Base-by-base conservation (phyloP, 2,888 invertebrate species). In the Acrobeloides nanus region DNA sequence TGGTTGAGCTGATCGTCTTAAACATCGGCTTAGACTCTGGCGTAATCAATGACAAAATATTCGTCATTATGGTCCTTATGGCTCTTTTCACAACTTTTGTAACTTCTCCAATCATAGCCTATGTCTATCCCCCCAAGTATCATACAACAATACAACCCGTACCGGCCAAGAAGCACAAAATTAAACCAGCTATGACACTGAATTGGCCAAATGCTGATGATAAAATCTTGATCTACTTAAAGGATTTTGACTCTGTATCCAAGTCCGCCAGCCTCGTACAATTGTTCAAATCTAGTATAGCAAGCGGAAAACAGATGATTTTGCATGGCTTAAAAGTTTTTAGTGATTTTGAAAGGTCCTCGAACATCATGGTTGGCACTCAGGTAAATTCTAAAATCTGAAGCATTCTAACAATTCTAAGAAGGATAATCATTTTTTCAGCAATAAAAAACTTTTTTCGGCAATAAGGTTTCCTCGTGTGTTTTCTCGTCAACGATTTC, bases 1-100 rank as follows among this genome's bases (percentile, higher is more conserved):
- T 51, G 34, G 51, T 51, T 10, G 51, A 51, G 31, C 25, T 51
- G 18, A 51, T 51, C 26, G 51, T 51, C 7, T 24, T 51, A 17
- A 51, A 51, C 46, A 53, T 51, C 26, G 51, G 51, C 8, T 32
- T 51, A 8, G 51, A 51, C 23, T 43, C 51, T 3, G 27, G 38
- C 12, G 51, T 51, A 18, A 51, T 51, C 38, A 51, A 51, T 35
- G 51, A 55, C 21, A 35, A 37, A 10, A 51, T 51, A n/a, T 51
- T 51, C 31, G 26, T 32, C 4, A 34, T 51, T 25, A 51, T 51
- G 51, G 46, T 51, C n/a, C 35, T 51, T 12, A 51, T 51, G 51
- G 53, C 53, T 31, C 32, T 51, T 24, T 34, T 51, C 2, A 51
- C 51, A 17, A 51, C 51, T 18, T 51, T 51, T 25, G 53, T 51